Percentiles rank a stretch among this genome's conserved stretches.
These are phyloP conservation scores for Rhinopomastus cyanomelas DNA, from an alignment of 2,113 vertebrate genomes.

Conservation along the genomic window DNA sequence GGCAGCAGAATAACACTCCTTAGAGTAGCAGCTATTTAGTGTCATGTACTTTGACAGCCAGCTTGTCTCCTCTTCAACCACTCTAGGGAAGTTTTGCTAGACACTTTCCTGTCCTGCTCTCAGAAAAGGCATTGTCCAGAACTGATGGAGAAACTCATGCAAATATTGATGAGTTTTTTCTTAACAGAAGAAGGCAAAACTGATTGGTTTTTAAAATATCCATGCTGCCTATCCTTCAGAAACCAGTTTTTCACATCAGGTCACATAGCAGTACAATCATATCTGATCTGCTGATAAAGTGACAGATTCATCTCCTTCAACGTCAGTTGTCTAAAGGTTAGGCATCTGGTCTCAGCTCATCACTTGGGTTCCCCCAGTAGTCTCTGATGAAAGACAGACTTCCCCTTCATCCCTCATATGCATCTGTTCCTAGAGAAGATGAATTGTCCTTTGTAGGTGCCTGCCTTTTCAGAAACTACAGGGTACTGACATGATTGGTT, in stretches of 20 bases:
- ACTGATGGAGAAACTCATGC: neutral
- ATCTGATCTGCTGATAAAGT: constrained; percentile 54
- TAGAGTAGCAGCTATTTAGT: neutral
- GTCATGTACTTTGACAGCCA: neutral
- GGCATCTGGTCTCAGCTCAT: constrained; percentile 30
- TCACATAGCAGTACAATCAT: neutral
- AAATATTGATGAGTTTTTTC: neutral
- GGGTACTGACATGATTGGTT: neutral
- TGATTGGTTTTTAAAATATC: neutral
- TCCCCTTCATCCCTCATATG: constrained; percentile 15
- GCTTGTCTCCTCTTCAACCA: neutral
- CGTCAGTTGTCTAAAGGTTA: constrained; percentile 29
- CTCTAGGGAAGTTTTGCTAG: neutral
- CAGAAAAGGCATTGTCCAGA: neutral
- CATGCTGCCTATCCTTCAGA: neutral
- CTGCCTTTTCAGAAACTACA: neutral
- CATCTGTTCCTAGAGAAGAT: constrained; percentile 33
- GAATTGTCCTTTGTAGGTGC: constrained; percentile 18
- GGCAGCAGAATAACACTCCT: neutral
- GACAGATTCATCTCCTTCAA: constrained; percentile 55
- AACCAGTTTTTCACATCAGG: neutral
- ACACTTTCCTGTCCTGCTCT: neutral
- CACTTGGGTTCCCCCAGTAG: constrained; percentile 13
- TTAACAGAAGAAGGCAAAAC: neutral
- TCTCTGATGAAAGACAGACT: constrained; percentile 61